phyloP scores from a whole-genome alignment of 2,113 vertebrate genomes.

The Tonatia bakeri region DNA sequence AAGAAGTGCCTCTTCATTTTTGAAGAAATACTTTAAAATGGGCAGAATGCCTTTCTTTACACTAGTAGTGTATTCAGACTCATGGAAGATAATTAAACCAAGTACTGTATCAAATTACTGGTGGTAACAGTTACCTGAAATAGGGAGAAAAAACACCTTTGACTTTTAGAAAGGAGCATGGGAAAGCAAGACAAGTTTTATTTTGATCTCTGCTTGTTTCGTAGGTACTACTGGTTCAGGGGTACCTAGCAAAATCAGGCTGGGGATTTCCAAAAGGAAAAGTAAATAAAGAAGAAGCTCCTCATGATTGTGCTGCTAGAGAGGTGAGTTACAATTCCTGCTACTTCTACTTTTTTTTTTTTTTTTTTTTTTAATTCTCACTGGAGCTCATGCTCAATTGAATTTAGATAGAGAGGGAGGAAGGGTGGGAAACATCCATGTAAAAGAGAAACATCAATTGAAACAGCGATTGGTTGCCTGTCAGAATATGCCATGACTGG shows the following conservation, averaged over 20 bases:
- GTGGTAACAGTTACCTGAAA: not conserved
- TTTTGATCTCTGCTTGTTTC: slow-evolving; percentile 54
- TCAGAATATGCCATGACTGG: no score
- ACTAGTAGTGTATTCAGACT: not conserved
- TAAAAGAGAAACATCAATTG: no score
- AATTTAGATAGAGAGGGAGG: no score
- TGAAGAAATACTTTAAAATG: not conserved
- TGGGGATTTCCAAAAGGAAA: slow-evolving; percentile 99
- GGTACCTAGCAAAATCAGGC: slow-evolving; percentile 97
- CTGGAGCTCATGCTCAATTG: no score
- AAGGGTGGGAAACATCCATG: no score
- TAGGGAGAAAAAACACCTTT: not conserved
- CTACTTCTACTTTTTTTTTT: not conserved
- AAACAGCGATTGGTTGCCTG: no score
- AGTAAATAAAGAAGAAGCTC: slow-evolving; percentile 97
- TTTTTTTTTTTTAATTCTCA: no score
- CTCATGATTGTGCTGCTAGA: slow-evolving; percentile 95
- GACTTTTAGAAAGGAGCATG: not conserved
- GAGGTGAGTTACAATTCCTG: slow-evolving; percentile 84
- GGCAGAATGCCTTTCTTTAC: not conserved
- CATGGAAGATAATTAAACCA: not conserved
- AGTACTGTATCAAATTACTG: not conserved
- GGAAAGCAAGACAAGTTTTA: not conserved
- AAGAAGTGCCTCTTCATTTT: not conserved
- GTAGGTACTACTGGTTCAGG: slow-evolving; percentile 95